Base-by-base conservation (phyloP, 2,888 invertebrate genomes). In the Rhyacophila evoluta region DNA sequence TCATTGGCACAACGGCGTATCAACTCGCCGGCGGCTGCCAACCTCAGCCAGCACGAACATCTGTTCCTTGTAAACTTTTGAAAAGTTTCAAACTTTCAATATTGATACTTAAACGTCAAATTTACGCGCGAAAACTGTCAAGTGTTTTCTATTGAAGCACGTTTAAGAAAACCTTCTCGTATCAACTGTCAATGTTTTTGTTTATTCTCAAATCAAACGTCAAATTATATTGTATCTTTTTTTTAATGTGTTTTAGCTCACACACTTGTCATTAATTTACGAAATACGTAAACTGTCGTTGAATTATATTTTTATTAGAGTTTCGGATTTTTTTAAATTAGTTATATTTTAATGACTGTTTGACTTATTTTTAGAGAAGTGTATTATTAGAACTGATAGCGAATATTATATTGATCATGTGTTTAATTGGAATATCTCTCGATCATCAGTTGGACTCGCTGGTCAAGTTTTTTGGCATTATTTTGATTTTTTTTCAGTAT, bases 71-170 rank as follows among this genome's bases (percentile, higher is more conserved):
- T 12, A 69, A 69, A 69, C 29, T 69, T 69, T 69, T 29, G 2
- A 28, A 69, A 69, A 69, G 29, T 69, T 69, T 69, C 28, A 28
- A 29, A 69, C 69, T 69, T 69, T 69, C 69, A 69, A 55, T 55
- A 55, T 55, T 55, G 29, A 33, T 33, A 15, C 69, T 33, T n/a
- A 69, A 69, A 69, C 69, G 69, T 69, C 6, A 69, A 69, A 19
- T 69, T 69, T 69, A 69, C 69, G 29, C 69, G 28, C 69, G 69
- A 69, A 69, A 69, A 69, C 55, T 55, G 25, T 19, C 55, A 8
- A 55, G 55, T 55, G 55, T 55, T 25, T 55, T 41, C n/a, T n/a
- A n/a, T 55, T 25, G 29, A 2, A 55, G 19, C 55, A 55, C 55
- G 4, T 33, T 6, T 33, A 2, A 55, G 15, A 55, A 15, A 41